Evolutionary conservation across 1,140 invertebrate genomes (phyloP), one percentile per base, ranked within the genome.

Genomic region (Drosophila kepulauana): DNA sequence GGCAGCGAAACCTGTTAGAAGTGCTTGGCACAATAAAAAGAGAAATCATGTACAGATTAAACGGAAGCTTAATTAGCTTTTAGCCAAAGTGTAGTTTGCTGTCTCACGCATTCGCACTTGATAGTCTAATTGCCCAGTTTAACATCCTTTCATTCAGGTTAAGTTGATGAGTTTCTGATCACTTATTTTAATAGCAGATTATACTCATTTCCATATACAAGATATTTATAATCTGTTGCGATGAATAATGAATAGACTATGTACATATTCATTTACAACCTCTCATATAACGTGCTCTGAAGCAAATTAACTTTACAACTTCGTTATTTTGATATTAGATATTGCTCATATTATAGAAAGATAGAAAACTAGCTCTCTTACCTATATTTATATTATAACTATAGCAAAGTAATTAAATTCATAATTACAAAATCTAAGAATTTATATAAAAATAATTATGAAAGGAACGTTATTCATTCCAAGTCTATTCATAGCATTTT

Each of bases 21-120:
- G 28, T 33, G 35, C 33, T 20, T 70, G 15, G 10, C 58, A 54
- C 16, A 33, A 61, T 38, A 49, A 46, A 45, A 15, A 38, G 28
- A 59, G 56, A 68, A 74, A 48, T 46, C 56, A 56, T 38, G 6
- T 56, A 41, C 30, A 61, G 15, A 5, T 33, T 25, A 13, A 56
- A 57, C 62, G 51, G 68, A 57, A 64, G 69, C 52, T 63, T 1
- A 66, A 43, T 68, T 74, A 10, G 65, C 56, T 56, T 16, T 11
- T 10, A 30, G 48, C 38, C 5, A 15, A 6, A 10, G 28, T 4
- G 16, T 4, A 30, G 28, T 15, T 28, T 54, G n/a, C 10, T n/a
- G 48, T 11, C 25, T 28, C 2, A n/a, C 20, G 25, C 49, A 33
- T 10, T 52, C 7, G 11, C 20, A 25, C 10, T 30, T 1, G 10